Conservation (phyloP, 2,888 invertebrate species). For the Leucoma salicis region DNA sequence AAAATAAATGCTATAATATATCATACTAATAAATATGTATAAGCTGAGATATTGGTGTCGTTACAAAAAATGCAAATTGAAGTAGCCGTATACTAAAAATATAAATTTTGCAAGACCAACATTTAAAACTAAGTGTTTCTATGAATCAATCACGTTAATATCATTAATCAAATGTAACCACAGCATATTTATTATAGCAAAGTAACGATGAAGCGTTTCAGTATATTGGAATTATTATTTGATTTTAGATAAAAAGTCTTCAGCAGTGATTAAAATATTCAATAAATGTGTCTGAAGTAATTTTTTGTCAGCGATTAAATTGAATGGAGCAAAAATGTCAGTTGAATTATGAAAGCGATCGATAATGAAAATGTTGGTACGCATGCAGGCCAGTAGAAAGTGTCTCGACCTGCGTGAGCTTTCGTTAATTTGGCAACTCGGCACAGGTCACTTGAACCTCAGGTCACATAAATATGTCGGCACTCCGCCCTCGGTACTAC, state of each 20-base stretch:
- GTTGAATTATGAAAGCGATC: constrained; percentile 79
- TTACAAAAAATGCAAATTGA: constrained; percentile 63
- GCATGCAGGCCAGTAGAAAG: constrained; percentile 73
- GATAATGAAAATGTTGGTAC: constrained; percentile 75
- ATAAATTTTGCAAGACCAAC: constrained; percentile 45
- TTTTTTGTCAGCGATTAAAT: constrained; percentile 54
- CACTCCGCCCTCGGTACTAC: constrained; percentile 70
- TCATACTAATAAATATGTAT: constrained; percentile 73
- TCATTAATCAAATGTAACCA: constrained; percentile 22
- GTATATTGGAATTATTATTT: background rate
- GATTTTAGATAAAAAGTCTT: constrained; percentile 39
- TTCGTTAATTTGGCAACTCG: constrained; percentile 72
- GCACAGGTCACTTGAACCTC: constrained; percentile 64
- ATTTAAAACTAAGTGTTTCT: constrained; percentile 37
- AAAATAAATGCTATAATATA: constrained; percentile 66
- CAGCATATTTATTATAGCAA: background rate
- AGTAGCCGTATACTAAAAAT: constrained; percentile 43
- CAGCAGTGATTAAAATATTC: constrained; percentile 44
- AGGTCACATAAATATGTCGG: constrained; percentile 75
- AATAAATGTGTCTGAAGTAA: constrained; percentile 42
- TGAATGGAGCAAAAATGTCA: constrained; percentile 77
- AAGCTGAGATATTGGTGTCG: constrained; percentile 56
- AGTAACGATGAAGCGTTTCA: background rate
- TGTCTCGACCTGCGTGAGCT: constrained; percentile 74
- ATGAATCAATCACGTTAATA: constrained; percentile 31